These are phyloP conservation scores for Steinernema hermaphroditum DNA, from an alignment of 2,888 invertebrate species.

Conservation along the genomic window DNA sequence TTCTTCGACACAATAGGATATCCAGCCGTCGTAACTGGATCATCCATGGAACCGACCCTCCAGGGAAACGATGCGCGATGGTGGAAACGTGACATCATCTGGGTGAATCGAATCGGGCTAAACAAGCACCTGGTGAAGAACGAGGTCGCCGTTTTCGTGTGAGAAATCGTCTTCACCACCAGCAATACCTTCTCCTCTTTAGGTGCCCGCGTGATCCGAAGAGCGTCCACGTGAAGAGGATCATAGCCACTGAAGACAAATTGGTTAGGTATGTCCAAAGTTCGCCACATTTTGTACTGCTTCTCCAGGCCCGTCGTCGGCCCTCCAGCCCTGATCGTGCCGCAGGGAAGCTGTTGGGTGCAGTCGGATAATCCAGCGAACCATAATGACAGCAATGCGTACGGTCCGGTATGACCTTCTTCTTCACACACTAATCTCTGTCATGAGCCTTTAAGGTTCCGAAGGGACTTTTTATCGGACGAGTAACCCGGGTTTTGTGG, in stretches of 20 bases:
- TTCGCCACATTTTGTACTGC: neutral
- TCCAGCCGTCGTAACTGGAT: slow-evolving; percentile 36
- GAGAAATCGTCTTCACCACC: neutral
- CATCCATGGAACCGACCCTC: slow-evolving; percentile 42
- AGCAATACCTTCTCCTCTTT: neutral
- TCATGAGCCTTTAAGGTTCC: slow-evolving; percentile 33
- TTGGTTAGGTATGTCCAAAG: slow-evolving; percentile 28
- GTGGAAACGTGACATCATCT: slow-evolving; percentile 40
- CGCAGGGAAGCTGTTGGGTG: slow-evolving; percentile 29
- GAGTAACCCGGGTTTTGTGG: slow-evolving; percentile 40
- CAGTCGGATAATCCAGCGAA: slow-evolving; percentile 17
- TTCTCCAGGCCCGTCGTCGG: neutral
- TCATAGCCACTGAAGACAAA: slow-evolving; percentile 21
- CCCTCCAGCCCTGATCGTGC: slow-evolving; percentile 17
- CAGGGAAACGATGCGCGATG: slow-evolving; percentile 24
- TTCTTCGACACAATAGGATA: slow-evolving; percentile 40
- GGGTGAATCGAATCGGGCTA: slow-evolving; percentile 32
- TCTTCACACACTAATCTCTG: neutral
- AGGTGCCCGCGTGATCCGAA: slow-evolving; percentile 32
- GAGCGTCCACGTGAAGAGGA: slow-evolving; percentile 28
- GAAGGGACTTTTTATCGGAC: slow-evolving; percentile 37
- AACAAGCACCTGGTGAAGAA: slow-evolving; percentile 27
- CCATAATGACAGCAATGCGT: slow-evolving; percentile 16
- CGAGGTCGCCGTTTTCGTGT: slow-evolving; percentile 40
- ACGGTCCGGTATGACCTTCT: neutral